These are phyloP conservation scores for Neolamprologus hecqui DNA, from an alignment of 2,113 vertebrate species.

Conservation along the genomic window DNA sequence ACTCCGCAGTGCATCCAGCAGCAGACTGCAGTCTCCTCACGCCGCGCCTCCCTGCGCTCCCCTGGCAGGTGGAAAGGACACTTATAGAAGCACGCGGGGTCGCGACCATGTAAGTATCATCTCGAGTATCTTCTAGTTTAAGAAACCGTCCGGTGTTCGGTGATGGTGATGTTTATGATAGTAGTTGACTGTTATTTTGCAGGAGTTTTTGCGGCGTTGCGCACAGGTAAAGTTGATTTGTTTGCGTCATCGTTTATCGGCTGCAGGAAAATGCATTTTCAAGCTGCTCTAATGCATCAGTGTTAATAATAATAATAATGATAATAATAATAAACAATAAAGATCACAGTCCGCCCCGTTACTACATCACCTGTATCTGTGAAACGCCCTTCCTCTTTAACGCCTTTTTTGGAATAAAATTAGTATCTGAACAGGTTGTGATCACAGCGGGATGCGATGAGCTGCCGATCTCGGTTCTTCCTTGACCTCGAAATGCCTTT, in stretches of 20 bases:
- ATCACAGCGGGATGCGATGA: neutral
- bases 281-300: neutral
- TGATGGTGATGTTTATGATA: neutral
- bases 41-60: conserved; percentile 7
- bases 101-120: conserved; percentile 44
- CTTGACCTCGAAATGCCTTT: conserved; percentile 61
- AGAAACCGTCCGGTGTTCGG: neutral
- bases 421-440: neutral
- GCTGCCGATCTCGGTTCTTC: neutral
- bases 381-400: neutral
- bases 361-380: neutral
- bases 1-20: conserved; percentile 25
- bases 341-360: neutral
- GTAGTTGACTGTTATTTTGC: neutral
- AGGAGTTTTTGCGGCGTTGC: neutral
- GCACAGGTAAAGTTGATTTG: neutral
- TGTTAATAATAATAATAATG: neutral
- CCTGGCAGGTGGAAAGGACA: conserved; percentile 16
- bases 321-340: neutral
- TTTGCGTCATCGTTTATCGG: neutral
- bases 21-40: conserved; percentile 41
- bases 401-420: neutral
- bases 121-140: neutral
- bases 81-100: neutral
- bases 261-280: neutral